Evolutionary conservation across 1,140 invertebrate genomes (phyloP).

Genomic region (Ceratosolen solmsi): DNA sequence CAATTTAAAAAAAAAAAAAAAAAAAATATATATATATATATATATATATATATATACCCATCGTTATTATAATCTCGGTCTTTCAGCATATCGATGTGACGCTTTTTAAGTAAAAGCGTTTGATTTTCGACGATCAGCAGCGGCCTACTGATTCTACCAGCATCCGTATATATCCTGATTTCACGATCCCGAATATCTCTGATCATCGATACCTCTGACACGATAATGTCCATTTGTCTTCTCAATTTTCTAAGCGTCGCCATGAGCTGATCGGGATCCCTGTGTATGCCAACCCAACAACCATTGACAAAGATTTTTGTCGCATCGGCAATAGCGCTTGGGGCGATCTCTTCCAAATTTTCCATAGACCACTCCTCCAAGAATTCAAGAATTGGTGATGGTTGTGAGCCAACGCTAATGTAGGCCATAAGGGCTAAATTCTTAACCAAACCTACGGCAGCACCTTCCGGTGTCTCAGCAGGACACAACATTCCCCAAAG

Average conservation of each 20-base stretch:
- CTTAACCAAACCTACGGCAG: conserved; percentile 61
- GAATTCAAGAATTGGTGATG: conserved; percentile 61
- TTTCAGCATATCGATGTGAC: conserved; percentile 57
- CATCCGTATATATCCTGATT: conserved; percentile 62
- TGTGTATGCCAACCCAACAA: conserved; percentile 62
- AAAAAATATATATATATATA: too few relatives aligned
- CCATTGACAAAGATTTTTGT: conserved; percentile 63
- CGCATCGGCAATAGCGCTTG: conserved; percentile 57
- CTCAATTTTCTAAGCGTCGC: conserved; percentile 59
- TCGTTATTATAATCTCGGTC: conserved; percentile 54
- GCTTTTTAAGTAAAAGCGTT: conserved; percentile 54
- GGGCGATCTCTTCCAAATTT: conserved; percentile 60
- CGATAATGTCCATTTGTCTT: conserved; percentile 62
- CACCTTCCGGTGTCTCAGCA: conserved; percentile 61
- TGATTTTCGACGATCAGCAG: conserved; percentile 60
- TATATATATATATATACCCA: conserved; percentile 52
- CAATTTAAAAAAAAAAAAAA: not conserved
- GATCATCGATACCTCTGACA: conserved; percentile 61
- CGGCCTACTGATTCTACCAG: conserved; percentile 61
- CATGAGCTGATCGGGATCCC: conserved; percentile 61
- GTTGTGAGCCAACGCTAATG: conserved; percentile 60
- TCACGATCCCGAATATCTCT: conserved; percentile 61
- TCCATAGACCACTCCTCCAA: conserved; percentile 65
- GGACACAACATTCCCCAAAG: conserved; percentile 63
- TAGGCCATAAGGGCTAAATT: conserved; percentile 62